Evolutionary conservation across 2,113 vertebrate genomes (phyloP), one percentile per base, ranked within the genome.

Genomic region (Orcinus orca): DNA sequence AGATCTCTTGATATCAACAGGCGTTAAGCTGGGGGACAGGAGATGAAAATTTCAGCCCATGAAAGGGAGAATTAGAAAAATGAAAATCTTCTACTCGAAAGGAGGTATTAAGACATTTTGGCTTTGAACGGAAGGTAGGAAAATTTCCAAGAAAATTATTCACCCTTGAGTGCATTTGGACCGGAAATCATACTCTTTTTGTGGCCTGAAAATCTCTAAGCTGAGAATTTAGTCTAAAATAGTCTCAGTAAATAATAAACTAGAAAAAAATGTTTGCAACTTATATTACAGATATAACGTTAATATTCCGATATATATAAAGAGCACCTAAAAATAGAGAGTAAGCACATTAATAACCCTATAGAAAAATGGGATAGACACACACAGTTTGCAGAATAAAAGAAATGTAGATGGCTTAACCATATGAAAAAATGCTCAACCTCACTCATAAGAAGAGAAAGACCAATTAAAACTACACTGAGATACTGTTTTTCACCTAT

Each of bases 81-180:
- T 65, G 33, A 96, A 93, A 93, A 85, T 96, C 67, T 89, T 74
- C 14, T 20, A 90, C 38, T 90, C 44, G 29, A 84, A 84, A 96
- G 63, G 41, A 91, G 26, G 65, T 97, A 79, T 25, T 93, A 68
- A 87, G 58, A 36, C 13, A 81, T 81, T 68, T 83, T 50, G 25
- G 29, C 47, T 90, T 79, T 87, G 38, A 90, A 33, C 68, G 20
- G 58, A 94, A 82, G 50, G 41, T 41, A 88, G 62, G 95, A 77
- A 90, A 74, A 68, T 74, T 79, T 14, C 65, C n/a, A 13, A 76
- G 50, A 62, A 80, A 89, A 60, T 81, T 80, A 25, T 81, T 94
- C 21, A 89, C 25, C 38, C 55, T 87, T 29, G 38, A 74, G 36
- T 74, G 14, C 41, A 58, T 79, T 92, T 36, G n/a, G 65, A 5